Evolutionary conservation across 2,888 invertebrate species (phyloP).

Genomic region (Bhutanitis thaidina): DNA sequence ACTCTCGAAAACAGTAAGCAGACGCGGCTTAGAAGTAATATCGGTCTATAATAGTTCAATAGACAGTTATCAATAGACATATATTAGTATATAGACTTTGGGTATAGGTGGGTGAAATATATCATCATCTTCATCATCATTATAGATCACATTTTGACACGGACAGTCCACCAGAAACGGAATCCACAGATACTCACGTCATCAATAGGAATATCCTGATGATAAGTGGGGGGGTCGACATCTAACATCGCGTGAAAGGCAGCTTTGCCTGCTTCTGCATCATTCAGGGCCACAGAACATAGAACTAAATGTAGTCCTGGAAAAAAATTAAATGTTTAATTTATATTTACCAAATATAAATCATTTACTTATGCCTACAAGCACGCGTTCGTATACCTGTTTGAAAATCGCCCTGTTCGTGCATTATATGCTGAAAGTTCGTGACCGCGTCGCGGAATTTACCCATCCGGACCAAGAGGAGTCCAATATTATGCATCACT

Average conservation of each 20-base stretch:
- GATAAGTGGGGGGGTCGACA: slow-evolving; percentile 82
- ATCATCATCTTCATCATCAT: too few relatives aligned
- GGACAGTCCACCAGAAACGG: too few relatives aligned
- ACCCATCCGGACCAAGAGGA: slow-evolving; percentile 96
- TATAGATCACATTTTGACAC: too few relatives aligned
- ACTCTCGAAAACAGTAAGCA: too few relatives aligned
- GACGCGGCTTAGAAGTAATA: too few relatives aligned
- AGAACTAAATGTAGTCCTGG: slow-evolving; percentile 92
- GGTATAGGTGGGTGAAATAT: too few relatives aligned
- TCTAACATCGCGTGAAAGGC: slow-evolving; percentile 94
- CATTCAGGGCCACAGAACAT: slow-evolving; percentile 93
- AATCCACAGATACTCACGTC: slow-evolving; percentile 60
- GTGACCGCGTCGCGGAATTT: slow-evolving; percentile 97
- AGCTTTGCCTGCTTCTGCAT: slow-evolving; percentile 95
- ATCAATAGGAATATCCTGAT: slow-evolving; percentile 67
- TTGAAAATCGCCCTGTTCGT: slow-evolving; percentile 94
- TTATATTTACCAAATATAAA: too few relatives aligned
- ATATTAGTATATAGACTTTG: too few relatives aligned
- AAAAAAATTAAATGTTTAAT: slow-evolving; percentile 10
- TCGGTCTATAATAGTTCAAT: too few relatives aligned
- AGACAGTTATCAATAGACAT: too few relatives aligned
- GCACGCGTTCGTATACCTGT: slow-evolving; percentile 64
- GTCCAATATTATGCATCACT: slow-evolving; percentile 98
- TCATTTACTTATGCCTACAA: too few relatives aligned
- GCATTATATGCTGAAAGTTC: slow-evolving; percentile 98